phyloP scores from a whole-genome alignment of 1,140 invertebrate species.

The Hermatobates lingyangjiaoensis region DNA sequence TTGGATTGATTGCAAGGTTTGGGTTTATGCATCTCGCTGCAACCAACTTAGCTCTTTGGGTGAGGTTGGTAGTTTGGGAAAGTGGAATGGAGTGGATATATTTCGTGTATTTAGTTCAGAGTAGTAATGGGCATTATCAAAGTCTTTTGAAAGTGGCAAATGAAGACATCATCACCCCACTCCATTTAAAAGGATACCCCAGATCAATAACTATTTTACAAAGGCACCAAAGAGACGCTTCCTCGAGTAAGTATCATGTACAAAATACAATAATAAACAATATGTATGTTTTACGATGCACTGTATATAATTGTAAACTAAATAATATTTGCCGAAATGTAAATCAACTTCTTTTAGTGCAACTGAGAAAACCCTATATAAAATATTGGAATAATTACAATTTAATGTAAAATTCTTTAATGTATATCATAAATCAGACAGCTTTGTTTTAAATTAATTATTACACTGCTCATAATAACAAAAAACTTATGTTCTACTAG shows the following conservation, averaged over 20 bases:
- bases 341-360: too few relatives aligned
- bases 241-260: constrained; percentile 9
- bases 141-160: constrained; percentile 12
- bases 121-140: constrained; percentile 11
- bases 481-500: too few relatives aligned
- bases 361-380: too few relatives aligned
- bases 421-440: too few relatives aligned
- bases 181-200: constrained; percentile 27
- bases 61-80: constrained; percentile 38
- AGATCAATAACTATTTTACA: constrained; percentile 22
- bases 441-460: too few relatives aligned
- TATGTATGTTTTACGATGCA: not conserved
- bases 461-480: too few relatives aligned
- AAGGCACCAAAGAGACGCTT: constrained; percentile 16
- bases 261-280: too few relatives aligned
- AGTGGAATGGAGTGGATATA: constrained; percentile 33
- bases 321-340: too few relatives aligned
- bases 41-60: constrained; percentile 38
- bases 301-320: too few relatives aligned
- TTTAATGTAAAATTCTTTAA: too few relatives aligned
- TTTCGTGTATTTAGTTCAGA: constrained; percentile 28
- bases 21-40: constrained; percentile 39
- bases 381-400: too few relatives aligned
- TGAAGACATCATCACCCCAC: constrained; percentile 22
- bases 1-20: constrained; percentile 32